phyloP scores from a whole-genome alignment of 1,140 invertebrate genomes.

The Drosophila rhopaloa region DNA sequence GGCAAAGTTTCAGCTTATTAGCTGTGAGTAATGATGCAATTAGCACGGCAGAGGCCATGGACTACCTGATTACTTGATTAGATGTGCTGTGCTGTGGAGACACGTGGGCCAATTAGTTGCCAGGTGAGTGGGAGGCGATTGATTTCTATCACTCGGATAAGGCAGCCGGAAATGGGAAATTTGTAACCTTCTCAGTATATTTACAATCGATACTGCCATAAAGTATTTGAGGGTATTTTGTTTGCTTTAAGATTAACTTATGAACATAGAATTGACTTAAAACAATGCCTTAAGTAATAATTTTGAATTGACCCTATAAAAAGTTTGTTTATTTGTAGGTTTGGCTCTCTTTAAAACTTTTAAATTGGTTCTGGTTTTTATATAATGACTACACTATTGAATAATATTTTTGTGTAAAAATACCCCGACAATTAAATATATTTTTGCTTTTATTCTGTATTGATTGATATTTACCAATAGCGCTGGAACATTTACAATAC shows the following conservation, averaged over 20 bases:
- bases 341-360: too few relatives aligned
- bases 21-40: conserved; percentile 69
- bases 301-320: too few relatives aligned
- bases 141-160: conserved; percentile 25
- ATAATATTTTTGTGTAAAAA: too few relatives aligned
- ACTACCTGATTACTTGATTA: conserved; percentile 40
- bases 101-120: conserved; percentile 59
- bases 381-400: too few relatives aligned
- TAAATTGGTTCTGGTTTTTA: too few relatives aligned
- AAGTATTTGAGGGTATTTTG: too few relatives aligned
- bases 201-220: not conserved
- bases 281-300: too few relatives aligned
- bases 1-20: conserved; percentile 57
- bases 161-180: not conserved
- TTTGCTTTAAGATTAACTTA: too few relatives aligned
- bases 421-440: not conserved
- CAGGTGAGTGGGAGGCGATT: conserved; percentile 32
- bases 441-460: not conserved
- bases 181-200: not conserved
- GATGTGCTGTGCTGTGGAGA: not conserved
- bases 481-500: too few relatives aligned
- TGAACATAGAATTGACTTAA: too few relatives aligned
- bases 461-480: not conserved
- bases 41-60: conserved; percentile 36
- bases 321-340: too few relatives aligned